Base-by-base conservation (phyloP, 2,797 vertebrate genomes). In the Oreortyx pictus region DNA sequence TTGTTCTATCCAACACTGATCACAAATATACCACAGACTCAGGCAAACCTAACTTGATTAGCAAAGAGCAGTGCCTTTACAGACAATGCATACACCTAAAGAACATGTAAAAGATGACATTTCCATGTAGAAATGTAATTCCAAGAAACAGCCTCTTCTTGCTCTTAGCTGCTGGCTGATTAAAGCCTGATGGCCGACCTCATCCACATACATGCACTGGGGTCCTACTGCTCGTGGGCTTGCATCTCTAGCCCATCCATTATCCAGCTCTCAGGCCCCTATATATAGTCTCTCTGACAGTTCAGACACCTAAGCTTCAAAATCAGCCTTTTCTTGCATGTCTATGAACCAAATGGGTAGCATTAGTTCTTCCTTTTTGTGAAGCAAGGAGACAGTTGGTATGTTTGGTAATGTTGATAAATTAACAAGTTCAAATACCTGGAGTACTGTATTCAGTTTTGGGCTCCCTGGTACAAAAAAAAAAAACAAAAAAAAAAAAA, bases 31-130 rank as follows among this genome's bases (percentile, higher is more conserved):
- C 0, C 39, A 9, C 7, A 59, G 54, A 43, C 20, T 44, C 3
- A 37, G 39, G 13, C 39, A 41, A 14, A 5, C 14, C 23, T 33
- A 19, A 18, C 12, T 7, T 35, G 15, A 44, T 4, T 62, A 54
- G 24, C 33, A 35, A 56, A 56, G 7, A 67, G 3, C 7, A 52
- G 6, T 39, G 11, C 8, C 6, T 62, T 70, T 65, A 18, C 8
- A 39, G 56, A n/a, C 23, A 65, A 25, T 24, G 33, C 6, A 1
- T 33, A 13, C 8, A 22, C 2, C 2, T 2, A 0, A 66, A 10
- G 7, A 29, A 4, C 35, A 47, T 11, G 1, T 7, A 11, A 11
- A 60, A 9, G 1, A 4, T 27, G 60, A 43, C 43, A 17, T 43
- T 43, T 43, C 15, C 16, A 43, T 8, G 16, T 43, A 43, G 43